These are phyloP conservation scores for Melanotus villosus DNA, from an alignment of 2,888 invertebrate genomes.

Conservation along the genomic window DNA sequence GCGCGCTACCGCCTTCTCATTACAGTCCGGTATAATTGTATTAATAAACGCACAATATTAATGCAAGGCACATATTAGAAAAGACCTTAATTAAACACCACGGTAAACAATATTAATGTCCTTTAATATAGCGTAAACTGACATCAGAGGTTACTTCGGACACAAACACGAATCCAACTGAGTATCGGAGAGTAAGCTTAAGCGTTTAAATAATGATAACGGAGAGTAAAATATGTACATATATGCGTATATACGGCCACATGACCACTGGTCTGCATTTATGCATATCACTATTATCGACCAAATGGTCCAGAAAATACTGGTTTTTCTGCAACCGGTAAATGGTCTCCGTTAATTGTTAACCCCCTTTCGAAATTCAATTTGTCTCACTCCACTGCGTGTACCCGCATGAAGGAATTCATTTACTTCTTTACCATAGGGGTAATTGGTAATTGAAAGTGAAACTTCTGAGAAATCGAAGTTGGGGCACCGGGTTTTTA, in stretches of 20 bases:
- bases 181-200: neutral
- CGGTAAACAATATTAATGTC: slow-evolving; percentile 1
- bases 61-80: neutral
- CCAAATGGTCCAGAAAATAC: slow-evolving; percentile 18
- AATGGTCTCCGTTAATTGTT: neutral
- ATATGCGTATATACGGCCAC: no score
- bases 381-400: neutral
- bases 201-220: slow-evolving; percentile 32
- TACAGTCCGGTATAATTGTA: neutral
- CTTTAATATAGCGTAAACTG: neutral
- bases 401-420: neutral
- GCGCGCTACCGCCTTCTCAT: neutral
- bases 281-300: neutral
- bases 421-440: no score
- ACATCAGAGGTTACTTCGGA: slow-evolving; percentile 15
- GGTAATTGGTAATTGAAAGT: no score
- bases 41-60: neutral
- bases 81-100: slow-evolving; percentile 6
- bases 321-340: slow-evolving; percentile 9
- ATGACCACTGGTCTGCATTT: slow-evolving; percentile 14
- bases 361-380: neutral
- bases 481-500: no score
- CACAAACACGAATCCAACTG: slow-evolving; percentile 11
- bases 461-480: no score
- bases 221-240: slow-evolving; percentile 22